Percentiles rank a stretch among this genome's conserved stretches.
These are phyloP conservation scores for Phoxinus phoxinus DNA, from an alignment of 2,113 vertebrate genomes.

Conservation along the genomic window DNA sequence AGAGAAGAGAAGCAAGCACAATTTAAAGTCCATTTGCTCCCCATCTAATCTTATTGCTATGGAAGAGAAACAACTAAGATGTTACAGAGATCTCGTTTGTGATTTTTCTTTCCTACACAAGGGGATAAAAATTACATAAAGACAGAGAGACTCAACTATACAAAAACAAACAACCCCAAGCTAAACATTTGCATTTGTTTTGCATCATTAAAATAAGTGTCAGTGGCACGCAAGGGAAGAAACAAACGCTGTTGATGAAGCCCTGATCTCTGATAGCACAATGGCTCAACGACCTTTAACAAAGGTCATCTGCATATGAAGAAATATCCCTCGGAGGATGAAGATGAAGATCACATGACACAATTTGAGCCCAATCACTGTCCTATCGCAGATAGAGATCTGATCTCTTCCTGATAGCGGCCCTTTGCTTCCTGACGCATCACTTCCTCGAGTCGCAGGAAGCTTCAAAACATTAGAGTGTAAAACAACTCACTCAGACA, in stretches of 20 bases:
- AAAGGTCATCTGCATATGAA: slow-evolving; percentile 46
- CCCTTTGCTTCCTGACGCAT: slow-evolving; percentile 68
- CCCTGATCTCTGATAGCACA: background rate
- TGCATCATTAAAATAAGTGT: slow-evolving; percentile 18
- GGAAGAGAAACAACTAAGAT: background rate
- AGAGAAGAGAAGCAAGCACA: background rate
- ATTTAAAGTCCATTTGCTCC: background rate
- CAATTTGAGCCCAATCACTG: slow-evolving; percentile 53
- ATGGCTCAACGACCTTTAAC: slow-evolving; percentile 17
- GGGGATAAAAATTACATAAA: background rate
- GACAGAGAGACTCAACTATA: slow-evolving; percentile 9
- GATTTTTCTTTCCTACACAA: background rate
- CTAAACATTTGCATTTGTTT: slow-evolving; percentile 32
- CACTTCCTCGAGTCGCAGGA: slow-evolving; percentile 72
- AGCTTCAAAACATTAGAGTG: slow-evolving; percentile 55
- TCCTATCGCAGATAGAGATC: slow-evolving; percentile 74
- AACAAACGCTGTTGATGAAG: background rate
- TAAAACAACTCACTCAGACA: slow-evolving; percentile 9
- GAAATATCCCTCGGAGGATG: slow-evolving; percentile 24
- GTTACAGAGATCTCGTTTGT: slow-evolving; percentile 3
- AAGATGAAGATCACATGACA: slow-evolving; percentile 46
- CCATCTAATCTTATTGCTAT: background rate
- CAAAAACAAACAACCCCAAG: slow-evolving; percentile 22
- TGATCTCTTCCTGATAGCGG: slow-evolving; percentile 75
- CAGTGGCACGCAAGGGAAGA: background rate